A percentile compares a stretch with the other conserved stretches of the same genome.
Evolutionary conservation across 1,140 invertebrate species (phyloP).

Genomic region (Andricus grossulariae): DNA sequence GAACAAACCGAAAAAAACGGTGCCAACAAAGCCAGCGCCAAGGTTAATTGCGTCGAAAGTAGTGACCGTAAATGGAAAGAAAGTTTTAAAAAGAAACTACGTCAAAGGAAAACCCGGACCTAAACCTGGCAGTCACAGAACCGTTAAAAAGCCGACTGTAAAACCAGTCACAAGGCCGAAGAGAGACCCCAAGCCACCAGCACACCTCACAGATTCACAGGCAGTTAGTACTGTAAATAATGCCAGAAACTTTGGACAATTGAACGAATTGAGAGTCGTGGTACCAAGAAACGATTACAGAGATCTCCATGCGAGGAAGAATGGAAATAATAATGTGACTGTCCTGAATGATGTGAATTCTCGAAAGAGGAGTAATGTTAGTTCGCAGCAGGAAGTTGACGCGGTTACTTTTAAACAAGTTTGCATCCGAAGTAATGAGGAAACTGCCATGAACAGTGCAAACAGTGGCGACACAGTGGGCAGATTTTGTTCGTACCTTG

Average conservation of each 20-base stretch:
- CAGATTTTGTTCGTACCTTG: slow-evolving; percentile 13
- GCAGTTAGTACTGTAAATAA: neutral
- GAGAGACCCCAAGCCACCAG: neutral
- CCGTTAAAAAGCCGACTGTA: neutral
- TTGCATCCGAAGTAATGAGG: neutral
- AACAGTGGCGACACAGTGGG: neutral
- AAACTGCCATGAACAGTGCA: neutral
- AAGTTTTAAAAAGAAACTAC: neutral
- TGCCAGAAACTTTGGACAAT: neutral
- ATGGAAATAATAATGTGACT: neutral
- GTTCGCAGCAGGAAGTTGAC: neutral
- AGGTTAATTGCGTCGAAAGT: neutral
- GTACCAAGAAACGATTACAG: slow-evolving; percentile 11
- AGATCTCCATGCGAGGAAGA: neutral
- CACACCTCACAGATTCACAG: neutral
- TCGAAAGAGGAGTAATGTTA: neutral
- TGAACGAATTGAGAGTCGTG: slow-evolving; percentile 2
- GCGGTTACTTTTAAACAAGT: neutral
- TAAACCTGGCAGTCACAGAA: neutral
- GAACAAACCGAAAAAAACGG: neutral
- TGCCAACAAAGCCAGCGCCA: neutral
- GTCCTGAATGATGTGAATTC: neutral
- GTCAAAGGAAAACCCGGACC: neutral
- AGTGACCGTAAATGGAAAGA: slow-evolving; percentile 7
- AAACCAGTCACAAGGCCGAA: slow-evolving; percentile 14